These are phyloP conservation scores for Choloepus hoffmanni DNA, from an alignment of 2,113 vertebrate genomes.

Conservation along the genomic window DNA sequence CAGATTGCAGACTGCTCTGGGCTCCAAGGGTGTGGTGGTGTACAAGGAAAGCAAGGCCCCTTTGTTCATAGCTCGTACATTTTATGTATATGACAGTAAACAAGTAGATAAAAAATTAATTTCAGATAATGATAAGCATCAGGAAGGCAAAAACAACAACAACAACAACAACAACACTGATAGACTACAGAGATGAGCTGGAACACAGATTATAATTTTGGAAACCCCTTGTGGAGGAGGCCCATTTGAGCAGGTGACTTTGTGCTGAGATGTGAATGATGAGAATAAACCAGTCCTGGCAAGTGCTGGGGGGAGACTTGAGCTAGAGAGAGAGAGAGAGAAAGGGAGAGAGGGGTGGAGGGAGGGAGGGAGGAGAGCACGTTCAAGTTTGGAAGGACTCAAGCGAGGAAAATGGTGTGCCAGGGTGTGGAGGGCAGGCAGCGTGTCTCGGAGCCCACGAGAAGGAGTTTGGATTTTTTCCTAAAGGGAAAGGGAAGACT, in stretches of 20 bases:
- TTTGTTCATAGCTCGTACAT: neutral
- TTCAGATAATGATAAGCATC: no score
- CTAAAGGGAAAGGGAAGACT: neutral
- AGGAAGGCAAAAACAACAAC: neutral
- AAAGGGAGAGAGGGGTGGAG: no score
- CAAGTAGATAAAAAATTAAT: neutral
- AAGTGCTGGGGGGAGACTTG: neutral
- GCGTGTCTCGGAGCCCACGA: accelerated
- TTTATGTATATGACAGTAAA: neutral
- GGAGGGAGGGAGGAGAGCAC: neutral
- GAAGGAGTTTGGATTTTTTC: neutral
- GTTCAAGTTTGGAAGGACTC: neutral
- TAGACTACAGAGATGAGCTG: neutral
- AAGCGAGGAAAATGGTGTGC: neutral
- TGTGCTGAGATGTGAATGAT: neutral
- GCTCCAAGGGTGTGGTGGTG: neutral
- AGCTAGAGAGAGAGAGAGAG: neutral
- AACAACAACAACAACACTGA: neutral
- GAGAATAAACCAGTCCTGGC: neutral
- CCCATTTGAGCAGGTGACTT: neutral
- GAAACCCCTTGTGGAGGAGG: neutral
- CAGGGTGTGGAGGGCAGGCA: neutral
- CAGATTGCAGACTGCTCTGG: neutral
- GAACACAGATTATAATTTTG: neutral
- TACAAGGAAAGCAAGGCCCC: neutral